Base-by-base conservation (phyloP, 2,113 vertebrate genomes). In the Passer domesticus region DNA sequence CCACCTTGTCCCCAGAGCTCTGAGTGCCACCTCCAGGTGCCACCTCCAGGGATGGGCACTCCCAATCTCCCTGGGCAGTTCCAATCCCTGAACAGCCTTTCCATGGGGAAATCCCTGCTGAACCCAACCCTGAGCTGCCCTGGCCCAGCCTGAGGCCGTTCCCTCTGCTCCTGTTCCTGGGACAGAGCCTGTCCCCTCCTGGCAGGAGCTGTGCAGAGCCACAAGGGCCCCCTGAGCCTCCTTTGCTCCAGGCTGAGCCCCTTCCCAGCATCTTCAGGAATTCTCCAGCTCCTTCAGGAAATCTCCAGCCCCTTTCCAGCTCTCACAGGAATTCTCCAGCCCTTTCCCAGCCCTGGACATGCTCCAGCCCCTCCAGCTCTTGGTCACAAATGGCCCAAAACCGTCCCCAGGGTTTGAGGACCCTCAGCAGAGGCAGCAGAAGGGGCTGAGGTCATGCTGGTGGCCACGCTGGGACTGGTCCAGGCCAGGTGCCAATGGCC, bases 31-130 rank as follows among this genome's bases (percentile, higher is more conserved):
- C 11, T 44, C 49, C 81, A 63, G 33, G 2, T 1, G 1, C 1
- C 46, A 35, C 55, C 52, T 72, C 44, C 70, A 58, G 62, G 63
- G 37, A 11, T 23, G 53, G 33, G 7, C 0, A 44, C 35, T 52
- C 27, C 64, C n/a, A 11, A 10, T 47, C 63, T 33, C 39, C 55
- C 74, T 16, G 84, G 55, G 35, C 72, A 77, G 6, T 15, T 28
- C 46, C 66, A 49, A 20, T 3, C 3, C n/a, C 47, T 62, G 24
- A 20, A 0, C 5, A 0, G 9, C 53, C 33, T 60, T 86, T 22
- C 52, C 72, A 59, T 9, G 52, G 1, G 0, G 31, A 76, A 67
- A 76, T 76, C 67, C 62, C 72, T 47, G 23, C 59, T 50, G 17
- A 0, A 13, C 4, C 82, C 59, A 10, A 10, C 2, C 43, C 70